A percentile compares a stretch with the other conserved stretches of the same genome.
phyloP scores from a whole-genome alignment of 2,113 vertebrate genomes.

The Diadophis punctatus region DNA sequence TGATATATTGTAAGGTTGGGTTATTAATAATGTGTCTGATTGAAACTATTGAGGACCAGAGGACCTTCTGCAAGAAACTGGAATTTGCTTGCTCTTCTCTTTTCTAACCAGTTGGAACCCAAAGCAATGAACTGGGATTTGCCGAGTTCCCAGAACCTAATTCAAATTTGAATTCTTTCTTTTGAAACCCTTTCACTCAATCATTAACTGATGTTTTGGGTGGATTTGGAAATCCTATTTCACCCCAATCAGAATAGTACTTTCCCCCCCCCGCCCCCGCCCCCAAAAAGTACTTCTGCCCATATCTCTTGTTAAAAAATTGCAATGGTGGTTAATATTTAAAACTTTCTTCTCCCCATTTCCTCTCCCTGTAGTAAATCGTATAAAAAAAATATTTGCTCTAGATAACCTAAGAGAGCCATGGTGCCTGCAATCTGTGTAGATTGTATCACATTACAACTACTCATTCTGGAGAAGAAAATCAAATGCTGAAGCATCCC shows the following conservation, averaged over 20 bases:
- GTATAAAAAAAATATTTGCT: background rate
- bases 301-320: background rate
- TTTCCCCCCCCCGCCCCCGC: rapidly evolving
- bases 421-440: background rate
- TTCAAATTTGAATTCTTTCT: background rate
- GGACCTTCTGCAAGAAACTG: background rate
- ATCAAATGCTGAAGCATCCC: background rate
- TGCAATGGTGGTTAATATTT: background rate
- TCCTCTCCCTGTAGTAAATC: background rate
- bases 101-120: background rate
- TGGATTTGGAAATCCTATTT: background rate
- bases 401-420: background rate
- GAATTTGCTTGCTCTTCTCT: background rate
- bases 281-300: background rate
- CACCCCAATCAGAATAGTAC: background rate
- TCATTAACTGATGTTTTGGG: background rate
- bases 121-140: background rate
- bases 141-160: background rate
- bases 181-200: background rate
- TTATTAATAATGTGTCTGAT: too few relatives aligned
- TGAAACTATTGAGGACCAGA: background rate
- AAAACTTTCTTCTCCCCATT: background rate
- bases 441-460: background rate
- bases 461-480: background rate
- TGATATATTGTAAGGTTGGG: too few relatives aligned